phyloP scores from a whole-genome alignment of 1,140 invertebrate species.

The Coptotermes formosanus region DNA sequence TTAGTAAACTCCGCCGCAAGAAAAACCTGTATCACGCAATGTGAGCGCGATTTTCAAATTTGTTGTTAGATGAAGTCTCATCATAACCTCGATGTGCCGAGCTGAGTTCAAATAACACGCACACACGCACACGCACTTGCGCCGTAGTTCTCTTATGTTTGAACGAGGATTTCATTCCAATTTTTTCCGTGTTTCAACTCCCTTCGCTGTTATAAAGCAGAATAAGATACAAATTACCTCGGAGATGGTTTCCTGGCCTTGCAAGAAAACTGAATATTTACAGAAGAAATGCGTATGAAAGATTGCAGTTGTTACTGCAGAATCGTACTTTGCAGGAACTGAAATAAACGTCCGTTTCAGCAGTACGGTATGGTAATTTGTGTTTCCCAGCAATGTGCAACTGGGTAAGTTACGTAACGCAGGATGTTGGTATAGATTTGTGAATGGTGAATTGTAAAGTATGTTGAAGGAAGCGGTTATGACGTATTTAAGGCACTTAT shows the following conservation, averaged over 20 bases:
- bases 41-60: neutral
- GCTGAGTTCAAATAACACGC: neutral
- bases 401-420: too few relatives aligned
- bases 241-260: neutral
- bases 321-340: neutral
- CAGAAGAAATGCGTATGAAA: neutral
- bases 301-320: neutral
- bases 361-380: too few relatives aligned
- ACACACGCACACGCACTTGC: neutral
- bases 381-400: too few relatives aligned
- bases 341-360: too few relatives aligned
- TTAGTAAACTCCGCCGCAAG: too few relatives aligned
- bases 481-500: too few relatives aligned
- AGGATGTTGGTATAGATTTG: too few relatives aligned
- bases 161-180: slow-evolving; percentile 33
- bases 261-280: slow-evolving; percentile 28
- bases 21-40: too few relatives aligned
- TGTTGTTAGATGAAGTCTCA: neutral
- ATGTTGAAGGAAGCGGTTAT: too few relatives aligned
- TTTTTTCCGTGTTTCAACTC: slow-evolving; percentile 31
- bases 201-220: slow-evolving; percentile 11
- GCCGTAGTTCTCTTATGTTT: slow-evolving; percentile 21
- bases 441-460: too few relatives aligned
- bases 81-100: neutral
- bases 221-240: slow-evolving; percentile 32